A percentile compares a stretch with the other conserved stretches of the same genome.
Conservation (phyloP, 2,113 vertebrate genomes). For the Sigmodon hispidus region DNA sequence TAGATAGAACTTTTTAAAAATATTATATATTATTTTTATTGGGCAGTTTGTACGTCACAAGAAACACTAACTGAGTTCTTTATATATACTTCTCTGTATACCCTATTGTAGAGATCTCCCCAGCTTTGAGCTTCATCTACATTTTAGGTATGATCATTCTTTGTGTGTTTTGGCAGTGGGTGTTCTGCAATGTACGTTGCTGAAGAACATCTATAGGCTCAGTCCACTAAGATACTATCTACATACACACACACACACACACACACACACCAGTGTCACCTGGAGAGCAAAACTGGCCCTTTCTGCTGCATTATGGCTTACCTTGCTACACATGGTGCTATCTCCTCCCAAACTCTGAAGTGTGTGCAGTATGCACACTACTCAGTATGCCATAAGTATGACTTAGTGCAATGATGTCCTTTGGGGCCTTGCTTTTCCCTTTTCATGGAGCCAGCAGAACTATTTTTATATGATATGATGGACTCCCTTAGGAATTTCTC, state of each 20-base stretch:
- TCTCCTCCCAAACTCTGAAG: slow-evolving; percentile 39
- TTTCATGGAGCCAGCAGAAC: slow-evolving; percentile 43
- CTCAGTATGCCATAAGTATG: not conserved
- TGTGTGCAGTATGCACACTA: not conserved
- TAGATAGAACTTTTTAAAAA: too few relatives aligned
- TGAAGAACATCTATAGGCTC: not conserved
- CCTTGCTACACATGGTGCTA: slow-evolving; percentile 1
- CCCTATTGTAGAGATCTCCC: not conserved
- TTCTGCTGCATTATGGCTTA: slow-evolving; percentile 29
- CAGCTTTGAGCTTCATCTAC: not conserved
- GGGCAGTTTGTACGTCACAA: not conserved
- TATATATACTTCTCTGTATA: not conserved
- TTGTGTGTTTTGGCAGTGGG: not conserved
- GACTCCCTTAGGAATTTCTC: slow-evolving; percentile 67
- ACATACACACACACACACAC: not conserved
- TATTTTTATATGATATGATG: slow-evolving; percentile 61
- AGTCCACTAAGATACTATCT: not conserved
- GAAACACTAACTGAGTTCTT: slow-evolving; percentile 5
- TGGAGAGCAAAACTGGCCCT: not conserved
- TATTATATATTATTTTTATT: not conserved
- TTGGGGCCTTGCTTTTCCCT: slow-evolving; percentile 53
- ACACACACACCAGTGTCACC: not conserved
- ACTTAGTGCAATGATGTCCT: slow-evolving; percentile 42
- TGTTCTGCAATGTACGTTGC: not conserved
- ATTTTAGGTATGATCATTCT: not conserved